Evolutionary conservation across 2,797 vertebrate genomes (phyloP), one percentile per base, ranked within the genome.

Genomic region (Ispidina lecontei): DNA sequence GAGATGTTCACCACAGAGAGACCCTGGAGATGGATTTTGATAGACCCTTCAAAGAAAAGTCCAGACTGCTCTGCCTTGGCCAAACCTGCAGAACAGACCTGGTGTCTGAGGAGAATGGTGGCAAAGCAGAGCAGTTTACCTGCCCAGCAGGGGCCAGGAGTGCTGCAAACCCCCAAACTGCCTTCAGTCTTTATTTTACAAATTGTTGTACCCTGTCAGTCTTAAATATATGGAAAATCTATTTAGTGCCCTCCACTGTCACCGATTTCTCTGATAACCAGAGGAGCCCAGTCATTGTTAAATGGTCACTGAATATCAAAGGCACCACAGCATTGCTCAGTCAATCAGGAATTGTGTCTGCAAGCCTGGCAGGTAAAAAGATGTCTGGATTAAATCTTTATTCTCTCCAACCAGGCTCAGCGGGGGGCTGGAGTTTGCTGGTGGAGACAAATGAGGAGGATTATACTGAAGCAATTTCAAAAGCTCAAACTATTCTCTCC

Each of bases 321-420:
- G 74, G 44, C 39, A 65, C 23, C 49, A 25, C 52, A 14, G 54
- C 29, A 5, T 11, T 16, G 54, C 51, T 71, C 79, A 12, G 19
- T 26, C 67, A 33, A 2, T 46, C 9, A 6, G 59, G 47, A 81
- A 51, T 43, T 56, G 51, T 62, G 25, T 35, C 68, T 71, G 43
- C 59, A 49, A 69, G 73, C 54, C 60, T 37, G 70, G 55, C 78
- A 94, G 89, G 73, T 83, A 54, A 76, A 81, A 69, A 7, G 5
- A 26, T 21, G 62, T 46, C 84, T 74, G 91, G 62, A 71, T 93
- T 70, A 83, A 93, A 70, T 43, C 75, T 85, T 51, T 80, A 70
- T 85, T 89, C 64, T 64, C 60, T 70, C 35, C 46, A 87, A 29
- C 21, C 44, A 77, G 28, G 12, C 58, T 64, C 75, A 71, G 47